These are phyloP conservation scores for Anodontia alba DNA, from an alignment of 2,888 invertebrate species.

Conservation along the genomic window DNA sequence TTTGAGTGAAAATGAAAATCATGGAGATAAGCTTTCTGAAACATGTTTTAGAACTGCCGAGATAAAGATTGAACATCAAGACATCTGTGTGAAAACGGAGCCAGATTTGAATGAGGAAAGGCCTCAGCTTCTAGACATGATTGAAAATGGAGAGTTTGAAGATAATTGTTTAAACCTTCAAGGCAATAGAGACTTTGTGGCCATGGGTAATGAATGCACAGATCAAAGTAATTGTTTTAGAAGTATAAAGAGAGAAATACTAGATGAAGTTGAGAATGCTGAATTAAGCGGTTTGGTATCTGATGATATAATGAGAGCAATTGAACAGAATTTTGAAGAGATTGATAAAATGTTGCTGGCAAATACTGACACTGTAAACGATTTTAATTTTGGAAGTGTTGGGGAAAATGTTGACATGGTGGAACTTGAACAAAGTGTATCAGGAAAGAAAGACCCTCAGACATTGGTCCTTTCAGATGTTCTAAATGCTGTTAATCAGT, in stretches of 20 bases:
- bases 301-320: not conserved
- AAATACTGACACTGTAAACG: not conserved
- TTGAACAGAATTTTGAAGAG: constrained; percentile 1
- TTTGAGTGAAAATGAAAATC: too few relatives aligned
- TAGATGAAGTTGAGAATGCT: not conserved
- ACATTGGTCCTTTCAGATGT: not conserved
- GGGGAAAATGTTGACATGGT: not conserved
- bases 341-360: not conserved
- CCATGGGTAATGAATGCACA: too few relatives aligned
- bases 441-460: not conserved
- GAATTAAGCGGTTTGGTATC: not conserved
- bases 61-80: not conserved
- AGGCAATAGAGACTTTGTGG: not conserved
- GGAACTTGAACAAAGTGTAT: not conserved
- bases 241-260: not conserved
- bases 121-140: not conserved
- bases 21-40: too few relatives aligned
- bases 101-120: not conserved
- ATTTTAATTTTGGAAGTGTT: not conserved
- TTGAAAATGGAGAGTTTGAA: not conserved
- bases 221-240: not conserved
- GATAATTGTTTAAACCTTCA: not conserved
- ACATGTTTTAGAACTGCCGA: too few relatives aligned
- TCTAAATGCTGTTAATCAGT: not conserved
- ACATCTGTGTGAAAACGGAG: not conserved